Evolutionary conservation across 2,888 invertebrate species (phyloP).

Genomic region (Criorhina ranunculi): DNA sequence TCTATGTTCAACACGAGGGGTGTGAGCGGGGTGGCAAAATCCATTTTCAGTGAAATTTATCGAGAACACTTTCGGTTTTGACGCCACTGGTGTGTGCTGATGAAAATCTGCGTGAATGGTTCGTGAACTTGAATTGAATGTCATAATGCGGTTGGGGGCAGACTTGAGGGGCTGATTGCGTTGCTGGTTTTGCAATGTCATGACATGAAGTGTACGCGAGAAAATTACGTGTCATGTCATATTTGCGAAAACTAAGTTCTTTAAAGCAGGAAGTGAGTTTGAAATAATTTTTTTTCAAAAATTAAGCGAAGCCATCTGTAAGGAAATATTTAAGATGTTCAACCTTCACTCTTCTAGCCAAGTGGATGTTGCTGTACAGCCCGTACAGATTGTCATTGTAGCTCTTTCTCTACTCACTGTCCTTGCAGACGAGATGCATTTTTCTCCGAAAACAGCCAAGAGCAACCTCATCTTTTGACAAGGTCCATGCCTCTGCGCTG

Average conservation of each 20-base stretch:
- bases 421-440: too few species aligned
- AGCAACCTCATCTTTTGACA: too few species aligned
- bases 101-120: conserved; percentile 15
- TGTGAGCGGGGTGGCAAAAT: conserved; percentile 1
- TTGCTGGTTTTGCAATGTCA: conserved; percentile 22
- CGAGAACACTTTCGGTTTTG: conserved; percentile 60
- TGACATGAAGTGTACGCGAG: neutral
- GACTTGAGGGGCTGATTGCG: neutral
- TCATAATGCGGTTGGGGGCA: conserved; percentile 14
- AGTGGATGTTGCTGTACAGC: too few species aligned
- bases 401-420: too few species aligned
- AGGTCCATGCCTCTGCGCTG: too few species aligned
- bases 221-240: neutral
- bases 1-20: conserved; percentile 62
- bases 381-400: too few species aligned
- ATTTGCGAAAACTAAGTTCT: neutral
- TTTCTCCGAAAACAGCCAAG: too few species aligned
- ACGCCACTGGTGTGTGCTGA: conserved; percentile 11
- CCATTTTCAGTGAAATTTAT: conserved; percentile 18
- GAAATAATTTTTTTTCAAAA: too few species aligned
- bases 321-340: too few species aligned
- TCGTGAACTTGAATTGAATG: conserved; percentile 66
- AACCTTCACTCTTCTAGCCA: too few species aligned
- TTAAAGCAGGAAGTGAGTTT: neutral
- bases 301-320: too few species aligned